Base-by-base conservation (phyloP, 2,113 vertebrate species). In the Platycercus adscitus region DNA sequence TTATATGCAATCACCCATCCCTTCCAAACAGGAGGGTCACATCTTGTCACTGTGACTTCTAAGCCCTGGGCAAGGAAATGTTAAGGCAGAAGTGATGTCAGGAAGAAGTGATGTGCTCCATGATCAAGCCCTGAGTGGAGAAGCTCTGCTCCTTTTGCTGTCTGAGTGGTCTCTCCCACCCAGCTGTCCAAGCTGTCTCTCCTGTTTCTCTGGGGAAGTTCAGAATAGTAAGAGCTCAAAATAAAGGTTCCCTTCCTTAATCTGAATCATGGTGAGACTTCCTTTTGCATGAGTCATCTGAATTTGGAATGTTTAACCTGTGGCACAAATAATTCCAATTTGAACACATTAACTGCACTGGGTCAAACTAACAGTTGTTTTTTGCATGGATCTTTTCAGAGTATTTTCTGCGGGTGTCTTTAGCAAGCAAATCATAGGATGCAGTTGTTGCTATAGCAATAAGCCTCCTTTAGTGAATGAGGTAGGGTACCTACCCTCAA, bases 361-460 rank as follows among this genome's bases (percentile, higher is more conserved):
- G 89, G 84, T 70, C 52, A 91, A 87, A 44, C 35, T 81, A 87
- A 49, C 63, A 33, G 60, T 61, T 80, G 73, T 28, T 56, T 89
- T 68, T 91, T 61, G 70, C 80, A 68, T 58, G 82, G 69, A 87
- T 96, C 20, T 1, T 70, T 92, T 94, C 86, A 94, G 78, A 89
- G 81, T 73, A 68, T 80, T 89, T 70, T 83, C 89, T 91, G 69
- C 0, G 0, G 50, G 89, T 80, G 64, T 87, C 92, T 91, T 9
- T 61, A 87, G 90, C 73, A 88, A 80, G 72, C 55, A 84, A 89
- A 95, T 81, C 70, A 91, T 50, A 95, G 90, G 89, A 94, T 94
- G 66, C 37, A 53, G 91, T 66, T 96, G 95, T 98, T 97, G 95
- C 97, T 91, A 94, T 98, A 96, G 97, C 95, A 93, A 97, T 97